Evolutionary conservation across 2,888 invertebrate species (phyloP).

Genomic region (Caenorhabditis panamensis): DNA sequence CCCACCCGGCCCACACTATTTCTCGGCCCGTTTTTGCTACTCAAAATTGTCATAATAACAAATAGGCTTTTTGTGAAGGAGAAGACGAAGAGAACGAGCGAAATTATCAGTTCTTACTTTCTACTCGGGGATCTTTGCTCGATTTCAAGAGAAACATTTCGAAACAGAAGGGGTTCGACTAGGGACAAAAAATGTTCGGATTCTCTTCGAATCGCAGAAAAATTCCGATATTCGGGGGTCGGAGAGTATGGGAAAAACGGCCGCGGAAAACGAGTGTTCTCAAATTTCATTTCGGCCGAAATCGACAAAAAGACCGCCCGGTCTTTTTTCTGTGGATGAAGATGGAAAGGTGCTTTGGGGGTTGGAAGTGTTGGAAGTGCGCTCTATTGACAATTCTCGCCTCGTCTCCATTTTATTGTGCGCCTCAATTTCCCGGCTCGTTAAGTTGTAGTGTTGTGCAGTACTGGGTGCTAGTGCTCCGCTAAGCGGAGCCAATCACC

Average conservation of each 20-base stretch:
- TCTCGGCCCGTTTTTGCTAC: neutral
- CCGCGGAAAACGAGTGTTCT: constrained; percentile 27
- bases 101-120: neutral
- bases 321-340: constrained; percentile 19
- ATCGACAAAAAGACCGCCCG: constrained; percentile 20
- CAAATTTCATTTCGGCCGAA: constrained; percentile 30
- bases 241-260: constrained; percentile 4
- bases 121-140: no score
- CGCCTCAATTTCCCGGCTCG: neutral
- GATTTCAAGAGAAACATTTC: no score
- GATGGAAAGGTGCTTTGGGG: neutral
- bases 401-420: neutral
- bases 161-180: no score
- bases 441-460: constrained; percentile 8
- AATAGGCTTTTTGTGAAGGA: neutral
- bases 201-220: neutral
- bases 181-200: no score
- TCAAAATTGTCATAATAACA: constrained; percentile 4
- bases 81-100: neutral
- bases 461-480: neutral
- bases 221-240: constrained; percentile 2
- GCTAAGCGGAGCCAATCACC: neutral
- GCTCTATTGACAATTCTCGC: constrained; percentile 21
- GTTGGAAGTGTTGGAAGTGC: constrained; percentile 9
- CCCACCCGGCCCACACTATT: neutral